Evolutionary conservation across 2,888 invertebrate species (phyloP).

Genomic region (Drosophila pegasa): DNA sequence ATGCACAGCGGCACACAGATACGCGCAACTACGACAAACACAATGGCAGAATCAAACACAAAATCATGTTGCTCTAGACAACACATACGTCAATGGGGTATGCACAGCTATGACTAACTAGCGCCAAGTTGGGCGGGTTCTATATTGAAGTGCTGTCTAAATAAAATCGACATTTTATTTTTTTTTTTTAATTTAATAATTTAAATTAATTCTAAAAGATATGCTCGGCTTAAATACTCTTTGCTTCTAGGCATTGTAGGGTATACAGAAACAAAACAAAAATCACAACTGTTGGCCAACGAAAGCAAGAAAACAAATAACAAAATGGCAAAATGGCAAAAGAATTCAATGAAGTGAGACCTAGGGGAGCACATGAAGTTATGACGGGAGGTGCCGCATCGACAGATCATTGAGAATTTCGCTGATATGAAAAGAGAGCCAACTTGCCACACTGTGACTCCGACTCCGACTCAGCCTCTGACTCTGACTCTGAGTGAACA

Average conservation of each 20-base stretch:
- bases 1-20: slow-evolving; percentile 24
- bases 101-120: not conserved
- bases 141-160: no score
- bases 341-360: slow-evolving; percentile 26
- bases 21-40: slow-evolving; percentile 6
- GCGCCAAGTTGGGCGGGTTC: accelerated
- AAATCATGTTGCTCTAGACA: slow-evolving; percentile 2
- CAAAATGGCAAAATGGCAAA: slow-evolving; percentile 22
- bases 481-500: slow-evolving; percentile 29
- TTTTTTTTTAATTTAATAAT: not conserved
- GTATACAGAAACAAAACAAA: slow-evolving; percentile 8
- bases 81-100: not conserved
- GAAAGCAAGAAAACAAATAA: slow-evolving; percentile 33
- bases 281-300: slow-evolving; percentile 26
- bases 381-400: slow-evolving; percentile 12
- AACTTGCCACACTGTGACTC: slow-evolving; percentile 22
- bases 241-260: not conserved
- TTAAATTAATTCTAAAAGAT: not conserved
- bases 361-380: not conserved
- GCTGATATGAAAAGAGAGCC: slow-evolving; percentile 38
- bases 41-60: slow-evolving; percentile 12
- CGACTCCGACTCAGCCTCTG: no score
- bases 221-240: not conserved
- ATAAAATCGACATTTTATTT: not conserved
- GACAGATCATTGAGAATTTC: slow-evolving; percentile 43